Evolutionary conservation across 2,113 vertebrate species (phyloP).

Genomic region (Cnemophilus loriae): DNA sequence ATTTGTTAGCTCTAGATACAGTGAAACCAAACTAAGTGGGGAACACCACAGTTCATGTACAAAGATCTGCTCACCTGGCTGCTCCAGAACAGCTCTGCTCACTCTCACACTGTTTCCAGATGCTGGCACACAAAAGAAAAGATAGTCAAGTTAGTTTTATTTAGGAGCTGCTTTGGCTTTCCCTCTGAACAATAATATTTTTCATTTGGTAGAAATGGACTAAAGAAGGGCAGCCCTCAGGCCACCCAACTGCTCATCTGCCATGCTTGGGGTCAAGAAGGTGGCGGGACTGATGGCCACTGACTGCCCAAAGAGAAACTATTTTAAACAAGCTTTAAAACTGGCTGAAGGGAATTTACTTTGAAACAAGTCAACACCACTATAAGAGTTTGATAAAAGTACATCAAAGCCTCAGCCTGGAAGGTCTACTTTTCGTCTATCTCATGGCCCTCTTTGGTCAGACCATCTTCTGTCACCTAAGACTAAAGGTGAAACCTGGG

Average conservation of each 20-base stretch:
- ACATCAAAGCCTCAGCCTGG: background rate
- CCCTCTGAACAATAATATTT: background rate
- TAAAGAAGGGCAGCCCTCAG: background rate
- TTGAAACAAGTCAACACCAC: background rate
- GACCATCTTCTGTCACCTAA: background rate
- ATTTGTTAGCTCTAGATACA: background rate
- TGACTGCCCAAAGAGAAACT: background rate
- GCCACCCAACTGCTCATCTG: background rate
- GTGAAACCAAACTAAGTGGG: background rate
- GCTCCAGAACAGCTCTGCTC: background rate
- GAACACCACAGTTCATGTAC: background rate
- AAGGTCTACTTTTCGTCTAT: background rate
- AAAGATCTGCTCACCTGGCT: background rate
- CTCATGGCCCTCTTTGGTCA: background rate
- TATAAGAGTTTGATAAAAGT: background rate
- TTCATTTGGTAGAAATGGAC: background rate
- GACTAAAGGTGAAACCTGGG: background rate
- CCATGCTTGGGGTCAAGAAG: background rate
- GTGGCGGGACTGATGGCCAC: background rate
- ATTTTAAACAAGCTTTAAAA: conserved; percentile 8
- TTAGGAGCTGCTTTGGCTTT: background rate
- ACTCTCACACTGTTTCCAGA: background rate
- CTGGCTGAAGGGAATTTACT: background rate
- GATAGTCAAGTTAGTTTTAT: background rate
- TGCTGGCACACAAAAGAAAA: background rate